Conservation (phyloP, 2,888 invertebrate genomes). For the Pristionchus maxplancki region DNA sequence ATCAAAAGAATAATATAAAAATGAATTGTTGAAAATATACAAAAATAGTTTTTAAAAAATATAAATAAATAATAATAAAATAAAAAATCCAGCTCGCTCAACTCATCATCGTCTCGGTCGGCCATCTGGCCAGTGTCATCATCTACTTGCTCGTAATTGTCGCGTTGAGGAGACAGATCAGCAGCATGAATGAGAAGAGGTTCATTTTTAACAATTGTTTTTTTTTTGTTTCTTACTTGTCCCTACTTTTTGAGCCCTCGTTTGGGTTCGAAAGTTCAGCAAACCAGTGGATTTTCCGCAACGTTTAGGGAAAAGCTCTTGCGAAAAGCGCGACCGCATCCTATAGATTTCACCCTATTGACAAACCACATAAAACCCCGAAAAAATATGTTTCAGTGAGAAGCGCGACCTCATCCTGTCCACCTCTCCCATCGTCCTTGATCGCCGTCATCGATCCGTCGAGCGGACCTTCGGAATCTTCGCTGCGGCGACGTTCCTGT, state of each 20-base stretch:
- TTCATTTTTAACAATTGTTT: too few species aligned
- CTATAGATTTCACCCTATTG: neutral
- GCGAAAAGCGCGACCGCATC: constrained; percentile 13
- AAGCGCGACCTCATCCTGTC: constrained; percentile 1
- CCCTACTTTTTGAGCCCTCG: neutral
- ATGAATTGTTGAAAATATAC: too few species aligned
- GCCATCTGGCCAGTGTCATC: constrained; percentile 28
- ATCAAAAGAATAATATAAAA: too few species aligned
- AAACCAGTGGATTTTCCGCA: neutral
- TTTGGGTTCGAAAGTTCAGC: neutral
- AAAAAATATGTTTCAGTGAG: too few species aligned
- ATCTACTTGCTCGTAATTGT: constrained; percentile 24
- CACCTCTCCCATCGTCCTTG: neutral
- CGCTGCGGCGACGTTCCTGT: neutral
- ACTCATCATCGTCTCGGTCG: neutral
- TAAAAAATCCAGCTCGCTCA: constrained; percentile 36
- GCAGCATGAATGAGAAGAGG: constrained; percentile 1
- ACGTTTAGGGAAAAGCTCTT: neutral
- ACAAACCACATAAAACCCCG: too few species aligned
- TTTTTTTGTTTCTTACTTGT: too few species aligned
- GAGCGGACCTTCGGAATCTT: constrained; percentile 35
- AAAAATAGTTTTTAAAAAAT: too few species aligned
- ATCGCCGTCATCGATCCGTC: constrained; percentile 19
- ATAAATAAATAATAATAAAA: too few species aligned
- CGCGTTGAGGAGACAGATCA: neutral